These are phyloP conservation scores for Gallinago solitaria DNA, from an alignment of 2,797 vertebrate species.

Conservation along the genomic window DNA sequence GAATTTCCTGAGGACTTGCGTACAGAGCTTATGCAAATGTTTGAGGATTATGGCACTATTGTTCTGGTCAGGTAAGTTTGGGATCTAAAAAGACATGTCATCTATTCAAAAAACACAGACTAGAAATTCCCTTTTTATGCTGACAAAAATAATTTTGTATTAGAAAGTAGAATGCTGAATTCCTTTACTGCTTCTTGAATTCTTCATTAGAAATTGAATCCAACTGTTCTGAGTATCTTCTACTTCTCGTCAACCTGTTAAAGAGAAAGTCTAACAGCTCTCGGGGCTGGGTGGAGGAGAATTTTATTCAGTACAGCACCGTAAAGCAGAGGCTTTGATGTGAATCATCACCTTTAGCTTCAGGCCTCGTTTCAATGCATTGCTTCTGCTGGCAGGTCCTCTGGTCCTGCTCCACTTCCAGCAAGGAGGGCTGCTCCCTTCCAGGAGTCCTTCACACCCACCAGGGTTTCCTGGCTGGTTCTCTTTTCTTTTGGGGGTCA, in stretches of 20 bases:
- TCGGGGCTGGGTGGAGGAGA: not conserved
- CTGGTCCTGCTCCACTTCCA: not conserved
- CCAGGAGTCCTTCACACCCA: not conserved
- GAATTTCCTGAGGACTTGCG: constrained; percentile 81
- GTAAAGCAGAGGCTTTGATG: not conserved
- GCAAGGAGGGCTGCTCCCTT: not conserved
- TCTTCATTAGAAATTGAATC: not conserved
- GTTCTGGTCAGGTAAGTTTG: constrained; percentile 78
- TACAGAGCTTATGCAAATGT: constrained; percentile 79
- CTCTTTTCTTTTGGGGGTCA: not conserved
- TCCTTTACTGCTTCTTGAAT: not conserved
- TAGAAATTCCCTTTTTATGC: not conserved
- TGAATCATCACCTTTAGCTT: not conserved
- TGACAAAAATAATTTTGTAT: not conserved
- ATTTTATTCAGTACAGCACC: not conserved
- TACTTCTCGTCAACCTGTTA: not conserved
- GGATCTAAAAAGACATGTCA: not conserved
- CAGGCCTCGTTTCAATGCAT: not conserved
- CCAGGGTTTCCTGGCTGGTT: not conserved
- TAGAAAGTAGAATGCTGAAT: not conserved
- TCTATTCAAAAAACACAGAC: not conserved
- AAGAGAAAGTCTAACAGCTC: not conserved
- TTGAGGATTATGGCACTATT: constrained; percentile 78
- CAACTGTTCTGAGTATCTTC: not conserved
- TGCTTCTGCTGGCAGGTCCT: not conserved